These are phyloP conservation scores for Suricata suricatta DNA, from an alignment of 2,113 vertebrate species.

Conservation along the genomic window DNA sequence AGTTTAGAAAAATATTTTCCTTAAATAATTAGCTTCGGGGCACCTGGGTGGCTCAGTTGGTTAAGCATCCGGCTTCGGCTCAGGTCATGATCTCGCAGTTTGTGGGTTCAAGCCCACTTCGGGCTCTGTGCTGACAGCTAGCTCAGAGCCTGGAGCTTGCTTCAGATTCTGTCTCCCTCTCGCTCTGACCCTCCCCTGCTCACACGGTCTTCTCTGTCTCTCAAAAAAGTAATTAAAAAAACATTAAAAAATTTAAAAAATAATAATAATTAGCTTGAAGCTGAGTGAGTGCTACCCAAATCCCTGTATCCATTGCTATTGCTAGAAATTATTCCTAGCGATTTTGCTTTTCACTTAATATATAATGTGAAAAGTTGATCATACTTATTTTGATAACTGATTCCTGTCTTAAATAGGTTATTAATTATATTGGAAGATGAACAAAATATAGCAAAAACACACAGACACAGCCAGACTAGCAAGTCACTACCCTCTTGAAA, in stretches of 20 bases:
- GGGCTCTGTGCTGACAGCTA: too few species aligned
- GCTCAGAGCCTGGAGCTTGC: too few species aligned
- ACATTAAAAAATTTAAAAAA: neutral
- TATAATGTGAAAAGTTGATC: neutral
- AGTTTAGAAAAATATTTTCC: neutral
- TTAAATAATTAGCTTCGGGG: neutral
- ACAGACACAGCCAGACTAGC: neutral
- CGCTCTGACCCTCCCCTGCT: too few species aligned
- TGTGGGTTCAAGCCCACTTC: too few species aligned
- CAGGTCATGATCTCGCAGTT: too few species aligned
- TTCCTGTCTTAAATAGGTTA: neutral
- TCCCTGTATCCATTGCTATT: neutral
- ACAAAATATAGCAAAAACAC: neutral
- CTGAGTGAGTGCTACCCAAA: neutral
- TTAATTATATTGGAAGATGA: neutral
- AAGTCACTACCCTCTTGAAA: neutral
- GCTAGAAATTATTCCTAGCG: neutral
- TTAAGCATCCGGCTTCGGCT: too few species aligned
- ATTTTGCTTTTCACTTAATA: neutral
- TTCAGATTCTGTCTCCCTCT: too few species aligned
- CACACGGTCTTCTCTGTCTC: too few species aligned
- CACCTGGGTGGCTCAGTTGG: too few species aligned
- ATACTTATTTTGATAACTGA: neutral
- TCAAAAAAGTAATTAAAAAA: too few species aligned
- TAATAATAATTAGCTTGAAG: neutral